Evolutionary conservation across 2,888 invertebrate genomes (phyloP).

Genomic region (Mimas tiliae): DNA sequence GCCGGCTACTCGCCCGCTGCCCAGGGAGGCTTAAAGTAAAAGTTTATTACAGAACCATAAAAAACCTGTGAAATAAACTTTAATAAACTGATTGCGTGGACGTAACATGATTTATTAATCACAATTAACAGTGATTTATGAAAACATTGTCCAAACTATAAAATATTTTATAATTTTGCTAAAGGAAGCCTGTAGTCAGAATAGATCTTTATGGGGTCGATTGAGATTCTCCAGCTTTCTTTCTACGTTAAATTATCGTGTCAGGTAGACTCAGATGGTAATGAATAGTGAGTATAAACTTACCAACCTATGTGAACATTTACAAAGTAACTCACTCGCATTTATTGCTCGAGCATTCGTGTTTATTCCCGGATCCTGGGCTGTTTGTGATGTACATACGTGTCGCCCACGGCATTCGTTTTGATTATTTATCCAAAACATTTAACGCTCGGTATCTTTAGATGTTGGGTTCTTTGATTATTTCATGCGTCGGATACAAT

Average conservation of each 20-base stretch:
- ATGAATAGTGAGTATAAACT: not conserved
- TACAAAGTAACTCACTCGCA: not conserved
- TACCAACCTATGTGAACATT: not conserved
- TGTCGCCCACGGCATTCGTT: too few species aligned
- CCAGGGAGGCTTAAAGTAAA: not conserved
- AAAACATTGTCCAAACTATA: not conserved
- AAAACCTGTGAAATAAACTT: not conserved
- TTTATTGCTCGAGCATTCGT: too few species aligned
- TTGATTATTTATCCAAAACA: too few species aligned
- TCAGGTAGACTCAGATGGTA: not conserved
- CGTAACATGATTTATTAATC: too few species aligned
- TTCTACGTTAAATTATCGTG: not conserved
- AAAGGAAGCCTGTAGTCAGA: not conserved
- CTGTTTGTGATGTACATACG: too few species aligned
- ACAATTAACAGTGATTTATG: not conserved
- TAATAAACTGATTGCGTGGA: not conserved
- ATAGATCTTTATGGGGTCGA: not conserved
- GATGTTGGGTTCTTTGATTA: too few species aligned
- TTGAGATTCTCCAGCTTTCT: not conserved
- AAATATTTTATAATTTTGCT: not conserved
- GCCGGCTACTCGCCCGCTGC: too few species aligned
- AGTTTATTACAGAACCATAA: not conserved
- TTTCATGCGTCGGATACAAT: too few species aligned
- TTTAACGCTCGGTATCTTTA: too few species aligned
- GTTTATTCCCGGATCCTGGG: too few species aligned